Evolutionary conservation across 1,140 invertebrate genomes (phyloP).

Genomic region (Caenorhabditis brenneri): DNA sequence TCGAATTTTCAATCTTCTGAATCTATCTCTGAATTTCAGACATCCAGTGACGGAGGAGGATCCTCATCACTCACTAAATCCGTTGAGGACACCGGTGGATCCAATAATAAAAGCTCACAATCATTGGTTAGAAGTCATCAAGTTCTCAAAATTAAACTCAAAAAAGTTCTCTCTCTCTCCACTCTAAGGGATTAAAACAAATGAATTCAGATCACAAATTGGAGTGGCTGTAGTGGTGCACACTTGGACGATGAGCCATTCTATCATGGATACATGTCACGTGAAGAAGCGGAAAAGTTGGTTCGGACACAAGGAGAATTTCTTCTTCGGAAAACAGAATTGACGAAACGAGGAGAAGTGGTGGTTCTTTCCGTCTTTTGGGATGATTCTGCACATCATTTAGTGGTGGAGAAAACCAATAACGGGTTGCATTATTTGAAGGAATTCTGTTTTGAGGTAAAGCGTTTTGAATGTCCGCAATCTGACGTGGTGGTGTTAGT

Average conservation of each 20-base stretch:
- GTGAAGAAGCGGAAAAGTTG: slow-evolving; percentile 33
- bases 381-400: background rate
- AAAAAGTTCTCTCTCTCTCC: no score
- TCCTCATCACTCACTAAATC: background rate
- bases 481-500: no score
- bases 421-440: slow-evolving; percentile 19
- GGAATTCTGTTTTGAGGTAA: slow-evolving; percentile 46
- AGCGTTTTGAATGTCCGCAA: no score
- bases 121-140: slow-evolving; percentile 3
- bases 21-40: no score
- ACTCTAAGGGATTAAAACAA: no score
- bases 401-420: slow-evolving; percentile 2
- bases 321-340: slow-evolving; percentile 44
- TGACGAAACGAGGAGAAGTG: background rate
- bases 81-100: no score
- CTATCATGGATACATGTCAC: slow-evolving; percentile 50
- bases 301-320: slow-evolving; percentile 33
- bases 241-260: slow-evolving; percentile 45
- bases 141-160: slow-evolving; percentile 7
- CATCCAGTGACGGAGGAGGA: background rate
- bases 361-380: slow-evolving; percentile 23
- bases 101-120: background rate
- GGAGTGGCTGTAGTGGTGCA: slow-evolving; percentile 9
- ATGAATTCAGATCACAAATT: slow-evolving; percentile 35
- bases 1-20: no score